Evolutionary conservation across 2,797 vertebrate species (phyloP).

Genomic region (Enteromius anoplus): DNA sequence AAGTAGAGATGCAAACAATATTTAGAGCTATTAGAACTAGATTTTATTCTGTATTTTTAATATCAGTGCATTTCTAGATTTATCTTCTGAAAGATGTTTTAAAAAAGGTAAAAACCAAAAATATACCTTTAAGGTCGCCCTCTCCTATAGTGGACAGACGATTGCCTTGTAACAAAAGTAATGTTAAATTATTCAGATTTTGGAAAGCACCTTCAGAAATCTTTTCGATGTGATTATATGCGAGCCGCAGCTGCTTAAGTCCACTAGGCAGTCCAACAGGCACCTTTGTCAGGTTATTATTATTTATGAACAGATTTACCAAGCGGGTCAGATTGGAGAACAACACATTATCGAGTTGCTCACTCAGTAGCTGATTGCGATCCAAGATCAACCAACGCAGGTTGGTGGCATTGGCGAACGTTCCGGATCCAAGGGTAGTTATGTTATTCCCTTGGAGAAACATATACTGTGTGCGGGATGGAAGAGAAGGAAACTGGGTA

Average conservation of each 20-base stretch:
- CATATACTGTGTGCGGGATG: slow-evolving; percentile 71
- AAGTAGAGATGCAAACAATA: not conserved
- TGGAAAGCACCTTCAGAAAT: slow-evolving; percentile 67
- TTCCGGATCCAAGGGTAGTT: slow-evolving; percentile 62
- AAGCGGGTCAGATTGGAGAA: slow-evolving; percentile 72
- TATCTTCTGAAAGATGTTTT: not conserved
- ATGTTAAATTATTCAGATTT: slow-evolving; percentile 71
- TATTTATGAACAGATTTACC: slow-evolving; percentile 76
- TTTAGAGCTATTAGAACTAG: not conserved
- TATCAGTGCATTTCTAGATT: not conserved
- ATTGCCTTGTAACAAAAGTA: slow-evolving; percentile 81
- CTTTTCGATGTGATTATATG: slow-evolving; percentile 75
- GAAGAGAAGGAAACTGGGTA: slow-evolving; percentile 66
- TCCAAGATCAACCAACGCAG: slow-evolving; percentile 81
- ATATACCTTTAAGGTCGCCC: slow-evolving; percentile 71
- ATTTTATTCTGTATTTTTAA: not conserved
- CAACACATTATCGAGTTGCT: slow-evolving; percentile 56
- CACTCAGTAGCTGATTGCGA: slow-evolving; percentile 72
- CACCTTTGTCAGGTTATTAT: slow-evolving; percentile 74
- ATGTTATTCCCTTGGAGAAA: slow-evolving; percentile 80
- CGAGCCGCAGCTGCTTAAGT: slow-evolving; percentile 77
- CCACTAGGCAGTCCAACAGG: slow-evolving; percentile 71
- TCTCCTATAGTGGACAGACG: slow-evolving; percentile 69
- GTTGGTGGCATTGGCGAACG: slow-evolving; percentile 68
- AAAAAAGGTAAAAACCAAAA: not conserved